A percentile compares a stretch with the other conserved stretches of the same genome.
Evolutionary conservation across 2,113 vertebrate genomes (phyloP).

Genomic region (Physeter macrocephalus): DNA sequence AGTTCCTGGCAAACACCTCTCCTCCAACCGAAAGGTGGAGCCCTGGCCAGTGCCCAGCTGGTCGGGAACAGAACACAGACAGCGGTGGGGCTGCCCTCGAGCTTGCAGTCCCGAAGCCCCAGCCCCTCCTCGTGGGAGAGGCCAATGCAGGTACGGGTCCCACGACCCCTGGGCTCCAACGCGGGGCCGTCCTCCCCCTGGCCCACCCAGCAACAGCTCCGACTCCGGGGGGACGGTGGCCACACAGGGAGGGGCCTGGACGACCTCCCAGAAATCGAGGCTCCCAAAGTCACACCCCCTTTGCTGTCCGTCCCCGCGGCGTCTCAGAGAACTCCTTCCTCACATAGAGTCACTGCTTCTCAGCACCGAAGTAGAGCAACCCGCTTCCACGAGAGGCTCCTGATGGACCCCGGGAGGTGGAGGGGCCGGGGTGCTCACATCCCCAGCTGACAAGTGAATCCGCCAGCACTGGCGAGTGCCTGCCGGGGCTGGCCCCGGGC

Average conservation of each 20-base stretch:
- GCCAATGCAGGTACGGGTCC: neutral
- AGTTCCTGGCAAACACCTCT: neutral
- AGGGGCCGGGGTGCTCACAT: neutral
- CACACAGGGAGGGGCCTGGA: neutral
- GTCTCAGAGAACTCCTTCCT: neutral
- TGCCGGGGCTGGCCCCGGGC: neutral
- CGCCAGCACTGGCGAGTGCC: neutral
- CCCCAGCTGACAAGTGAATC: neutral
- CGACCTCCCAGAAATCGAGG: neutral
- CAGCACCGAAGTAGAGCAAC: neutral
- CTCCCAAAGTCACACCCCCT: neutral
- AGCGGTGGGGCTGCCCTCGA: no score
- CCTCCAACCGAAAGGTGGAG: neutral
- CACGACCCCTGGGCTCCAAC: neutral
- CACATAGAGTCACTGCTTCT: neutral
- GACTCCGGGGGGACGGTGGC: neutral
- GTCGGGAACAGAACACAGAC: neutral
- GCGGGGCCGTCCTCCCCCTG: no score
- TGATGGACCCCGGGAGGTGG: neutral
- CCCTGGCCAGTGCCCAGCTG: neutral
- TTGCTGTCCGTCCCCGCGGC: neutral
- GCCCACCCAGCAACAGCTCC: neutral
- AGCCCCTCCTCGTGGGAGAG: no score
- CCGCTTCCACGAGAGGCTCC: neutral
- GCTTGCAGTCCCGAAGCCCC: neutral